Conservation (phyloP, 2,113 vertebrate species). For the Chitala chitala region DNA sequence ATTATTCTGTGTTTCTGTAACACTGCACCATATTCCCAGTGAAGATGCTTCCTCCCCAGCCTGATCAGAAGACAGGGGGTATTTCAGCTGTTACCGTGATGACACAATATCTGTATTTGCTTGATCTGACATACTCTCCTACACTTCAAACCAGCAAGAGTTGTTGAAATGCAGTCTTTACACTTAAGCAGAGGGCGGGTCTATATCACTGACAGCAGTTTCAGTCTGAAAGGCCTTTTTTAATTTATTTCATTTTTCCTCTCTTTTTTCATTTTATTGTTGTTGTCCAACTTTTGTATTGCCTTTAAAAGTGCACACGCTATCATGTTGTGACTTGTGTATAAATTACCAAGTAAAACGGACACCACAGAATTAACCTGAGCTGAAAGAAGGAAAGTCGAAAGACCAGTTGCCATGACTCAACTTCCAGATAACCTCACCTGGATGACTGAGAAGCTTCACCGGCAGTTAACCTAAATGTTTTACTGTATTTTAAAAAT, state of each 20-base stretch:
- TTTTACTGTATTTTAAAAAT: neutral
- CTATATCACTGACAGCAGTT: too few relatives aligned
- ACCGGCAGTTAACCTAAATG: too few relatives aligned
- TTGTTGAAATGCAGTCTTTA: conserved; percentile 2
- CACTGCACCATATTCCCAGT: too few relatives aligned
- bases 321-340: conserved; percentile 51
- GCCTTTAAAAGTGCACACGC: conserved; percentile 40
- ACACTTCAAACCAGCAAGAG: neutral
- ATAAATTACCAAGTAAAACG: conserved; percentile 54
- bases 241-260: conserved; percentile 46
- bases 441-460: too few relatives aligned
- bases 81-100: neutral
- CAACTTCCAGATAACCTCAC: too few relatives aligned
- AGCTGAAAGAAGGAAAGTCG: too few relatives aligned
- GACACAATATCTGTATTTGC: neutral
- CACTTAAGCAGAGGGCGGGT: too few relatives aligned
- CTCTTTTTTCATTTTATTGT: conserved; percentile 35
- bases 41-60: too few relatives aligned
- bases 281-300: conserved; percentile 54
- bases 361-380: conserved; percentile 25
- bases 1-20: too few relatives aligned
- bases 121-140: neutral
- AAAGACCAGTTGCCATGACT: too few relatives aligned
- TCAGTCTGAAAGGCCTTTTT: conserved; percentile 29
- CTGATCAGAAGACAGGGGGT: too few relatives aligned